phyloP scores from a whole-genome alignment of 2,888 invertebrate genomes.

The Chirona hameri region DNA sequence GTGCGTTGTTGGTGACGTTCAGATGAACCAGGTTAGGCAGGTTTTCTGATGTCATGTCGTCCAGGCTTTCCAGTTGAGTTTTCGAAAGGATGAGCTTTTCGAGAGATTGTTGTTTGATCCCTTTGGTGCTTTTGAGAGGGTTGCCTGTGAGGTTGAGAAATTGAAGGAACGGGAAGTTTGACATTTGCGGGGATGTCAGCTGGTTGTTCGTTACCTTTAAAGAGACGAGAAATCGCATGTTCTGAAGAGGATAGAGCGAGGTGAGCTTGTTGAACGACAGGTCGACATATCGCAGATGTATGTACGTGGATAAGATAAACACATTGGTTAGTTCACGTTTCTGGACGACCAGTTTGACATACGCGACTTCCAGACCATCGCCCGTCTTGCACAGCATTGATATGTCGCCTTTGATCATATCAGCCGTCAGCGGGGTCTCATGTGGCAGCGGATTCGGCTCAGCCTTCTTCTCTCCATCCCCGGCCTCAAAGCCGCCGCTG shows the following conservation, averaged over 20 bases:
- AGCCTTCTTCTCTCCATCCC: neutral
- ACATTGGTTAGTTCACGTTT: neutral
- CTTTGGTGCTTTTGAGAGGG: neutral
- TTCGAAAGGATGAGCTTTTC: neutral
- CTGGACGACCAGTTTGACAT: neutral
- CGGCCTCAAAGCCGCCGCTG: neutral
- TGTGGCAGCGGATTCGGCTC: neutral
- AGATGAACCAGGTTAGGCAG: neutral
- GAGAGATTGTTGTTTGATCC: neutral
- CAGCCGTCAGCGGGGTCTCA: neutral
- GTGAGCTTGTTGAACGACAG: neutral
- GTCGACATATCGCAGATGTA: neutral
- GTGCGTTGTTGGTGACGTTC: neutral
- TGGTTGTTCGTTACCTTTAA: neutral
- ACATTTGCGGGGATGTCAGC: neutral
- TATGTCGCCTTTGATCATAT: neutral
- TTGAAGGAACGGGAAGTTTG: neutral
- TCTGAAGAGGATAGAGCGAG: neutral
- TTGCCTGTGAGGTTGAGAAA: neutral
- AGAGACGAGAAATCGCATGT: conserved; percentile 4
- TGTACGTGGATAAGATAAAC: neutral
- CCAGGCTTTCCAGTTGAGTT: neutral
- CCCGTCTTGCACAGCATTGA: conserved; percentile 12
- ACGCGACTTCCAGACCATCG: neutral
- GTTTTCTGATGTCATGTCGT: neutral